A percentile compares a stretch with the other conserved stretches of the same genome.
These are phyloP conservation scores for Macaria notata DNA, from an alignment of 2,888 invertebrate species.

Conservation along the genomic window DNA sequence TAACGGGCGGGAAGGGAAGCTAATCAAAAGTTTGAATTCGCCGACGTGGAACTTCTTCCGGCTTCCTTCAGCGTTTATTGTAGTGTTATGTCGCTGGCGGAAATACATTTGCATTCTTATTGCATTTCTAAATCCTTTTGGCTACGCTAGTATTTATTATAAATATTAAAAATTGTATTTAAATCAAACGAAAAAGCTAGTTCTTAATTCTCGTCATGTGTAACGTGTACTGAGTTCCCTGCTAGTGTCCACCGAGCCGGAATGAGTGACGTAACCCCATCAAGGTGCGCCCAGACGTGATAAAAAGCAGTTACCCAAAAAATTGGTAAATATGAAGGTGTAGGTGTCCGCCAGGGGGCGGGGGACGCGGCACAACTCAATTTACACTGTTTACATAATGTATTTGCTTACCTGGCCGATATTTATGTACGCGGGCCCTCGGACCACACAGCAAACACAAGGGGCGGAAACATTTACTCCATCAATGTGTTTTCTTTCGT, in stretches of 20 bases:
- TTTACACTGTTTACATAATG: conserved; percentile 35
- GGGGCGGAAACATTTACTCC: too few relatives aligned
- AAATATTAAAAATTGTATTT: not conserved
- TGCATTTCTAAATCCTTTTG: not conserved
- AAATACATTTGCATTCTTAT: conserved; percentile 3
- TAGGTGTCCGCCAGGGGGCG: conserved; percentile 3
- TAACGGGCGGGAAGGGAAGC: conserved; percentile 32
- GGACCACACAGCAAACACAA: too few relatives aligned
- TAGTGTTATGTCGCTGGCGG: conserved; percentile 10
- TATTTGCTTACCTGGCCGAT: conserved; percentile 15
- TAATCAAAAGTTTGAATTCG: conserved; percentile 47
- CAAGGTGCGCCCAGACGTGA: conserved; percentile 25
- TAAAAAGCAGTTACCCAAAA: conserved; percentile 36
- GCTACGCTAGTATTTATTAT: not conserved
- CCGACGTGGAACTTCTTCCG: conserved; percentile 34
- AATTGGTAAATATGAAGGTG: conserved; percentile 39
- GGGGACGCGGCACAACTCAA: conserved; percentile 34
- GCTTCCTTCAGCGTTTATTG: conserved; percentile 29
- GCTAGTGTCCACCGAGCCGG: conserved; percentile 2
- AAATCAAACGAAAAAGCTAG: not conserved
- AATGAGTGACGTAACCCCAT: conserved; percentile 9
- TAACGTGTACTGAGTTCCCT: not conserved
- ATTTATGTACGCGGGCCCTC: conserved; percentile 6
- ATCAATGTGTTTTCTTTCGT: too few relatives aligned
- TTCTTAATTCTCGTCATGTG: not conserved